A percentile compares a stretch with the other conserved stretches of the same genome.
These are phyloP conservation scores for Aphaenogaster ashmeadi DNA, from an alignment of 1,140 invertebrate genomes.

Conservation along the genomic window DNA sequence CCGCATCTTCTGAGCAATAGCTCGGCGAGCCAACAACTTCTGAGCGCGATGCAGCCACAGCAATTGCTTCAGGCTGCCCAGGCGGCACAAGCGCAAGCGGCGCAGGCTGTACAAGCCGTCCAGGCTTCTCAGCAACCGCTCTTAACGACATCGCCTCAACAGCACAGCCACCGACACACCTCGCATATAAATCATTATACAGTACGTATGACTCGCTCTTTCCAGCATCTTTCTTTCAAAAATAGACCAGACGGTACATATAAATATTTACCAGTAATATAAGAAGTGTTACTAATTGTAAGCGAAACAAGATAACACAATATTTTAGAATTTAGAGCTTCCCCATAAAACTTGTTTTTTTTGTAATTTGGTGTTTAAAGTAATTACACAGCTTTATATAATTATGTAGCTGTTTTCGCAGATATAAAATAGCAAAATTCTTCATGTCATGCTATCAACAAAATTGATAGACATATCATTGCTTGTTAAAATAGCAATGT, in stretches of 20 bases:
- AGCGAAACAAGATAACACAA: not conserved
- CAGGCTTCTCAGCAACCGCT: slow-evolving; percentile 86
- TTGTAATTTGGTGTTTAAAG: not conserved
- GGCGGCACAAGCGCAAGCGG: slow-evolving; percentile 81
- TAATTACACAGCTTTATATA: slow-evolving; percentile 1
- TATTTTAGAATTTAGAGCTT: not conserved
- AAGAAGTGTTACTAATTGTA: not conserved
- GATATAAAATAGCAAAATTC: slow-evolving; percentile 29
- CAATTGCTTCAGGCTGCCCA: slow-evolving; percentile 86
- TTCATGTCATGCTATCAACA: slow-evolving; percentile 18
- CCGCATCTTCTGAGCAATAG: slow-evolving; percentile 91
- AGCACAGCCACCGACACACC: slow-evolving; percentile 84
- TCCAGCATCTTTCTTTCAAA: not conserved
- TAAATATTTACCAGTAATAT: not conserved
- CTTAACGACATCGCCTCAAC: slow-evolving; percentile 86
- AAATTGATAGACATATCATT: slow-evolving; percentile 42
- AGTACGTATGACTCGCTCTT: slow-evolving; percentile 73
- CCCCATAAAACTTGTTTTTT: not conserved
- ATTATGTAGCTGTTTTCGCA: slow-evolving; percentile 16
- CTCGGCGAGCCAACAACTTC: slow-evolving; percentile 89
- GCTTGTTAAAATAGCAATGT: slow-evolving; percentile 42
- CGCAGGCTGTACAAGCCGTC: slow-evolving; percentile 83
- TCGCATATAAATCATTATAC: slow-evolving; percentile 86
- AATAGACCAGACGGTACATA: slow-evolving; percentile 8
- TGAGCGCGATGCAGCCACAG: slow-evolving; percentile 90